A percentile compares a stretch with the other conserved stretches of the same genome.
phyloP scores from a whole-genome alignment of 2,797 vertebrate species.

The Gambusia yucatana region DNA sequence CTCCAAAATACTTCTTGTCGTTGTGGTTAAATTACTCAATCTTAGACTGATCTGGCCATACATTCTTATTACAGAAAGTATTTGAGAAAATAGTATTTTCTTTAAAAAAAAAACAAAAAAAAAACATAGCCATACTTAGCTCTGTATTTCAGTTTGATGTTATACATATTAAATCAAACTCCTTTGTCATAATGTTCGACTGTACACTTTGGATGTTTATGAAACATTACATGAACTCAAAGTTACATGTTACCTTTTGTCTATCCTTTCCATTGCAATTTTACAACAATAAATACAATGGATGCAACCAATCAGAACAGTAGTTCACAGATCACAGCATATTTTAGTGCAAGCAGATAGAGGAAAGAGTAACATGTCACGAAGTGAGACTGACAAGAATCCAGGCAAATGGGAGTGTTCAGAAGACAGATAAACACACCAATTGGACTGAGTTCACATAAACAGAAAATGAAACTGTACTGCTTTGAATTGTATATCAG shows the following conservation, averaged over 20 bases:
- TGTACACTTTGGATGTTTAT: background rate
- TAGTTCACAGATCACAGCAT: background rate
- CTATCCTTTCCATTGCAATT: background rate
- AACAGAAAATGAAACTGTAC: constrained; percentile 12
- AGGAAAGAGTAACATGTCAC: background rate
- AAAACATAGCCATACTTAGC: background rate
- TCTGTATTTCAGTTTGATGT: background rate
- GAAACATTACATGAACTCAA: background rate
- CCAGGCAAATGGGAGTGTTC: background rate
- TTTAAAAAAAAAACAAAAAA: background rate
- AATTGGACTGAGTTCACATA: no score
- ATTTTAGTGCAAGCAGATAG: background rate
- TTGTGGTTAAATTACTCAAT: background rate
- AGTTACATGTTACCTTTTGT: background rate
- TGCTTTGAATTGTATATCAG: background rate
- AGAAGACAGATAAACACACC: background rate
- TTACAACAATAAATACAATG: background rate
- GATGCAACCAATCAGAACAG: background rate
- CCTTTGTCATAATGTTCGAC: background rate
- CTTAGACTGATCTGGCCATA: background rate
- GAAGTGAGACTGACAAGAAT: background rate
- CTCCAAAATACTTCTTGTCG: background rate
- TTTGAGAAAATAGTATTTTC: background rate
- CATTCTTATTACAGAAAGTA: background rate
- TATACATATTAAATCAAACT: background rate